A percentile compares a stretch with the other conserved stretches of the same genome.
These are phyloP conservation scores for Caprella mutica DNA, from an alignment of 2,888 invertebrate species.

Conservation along the genomic window DNA sequence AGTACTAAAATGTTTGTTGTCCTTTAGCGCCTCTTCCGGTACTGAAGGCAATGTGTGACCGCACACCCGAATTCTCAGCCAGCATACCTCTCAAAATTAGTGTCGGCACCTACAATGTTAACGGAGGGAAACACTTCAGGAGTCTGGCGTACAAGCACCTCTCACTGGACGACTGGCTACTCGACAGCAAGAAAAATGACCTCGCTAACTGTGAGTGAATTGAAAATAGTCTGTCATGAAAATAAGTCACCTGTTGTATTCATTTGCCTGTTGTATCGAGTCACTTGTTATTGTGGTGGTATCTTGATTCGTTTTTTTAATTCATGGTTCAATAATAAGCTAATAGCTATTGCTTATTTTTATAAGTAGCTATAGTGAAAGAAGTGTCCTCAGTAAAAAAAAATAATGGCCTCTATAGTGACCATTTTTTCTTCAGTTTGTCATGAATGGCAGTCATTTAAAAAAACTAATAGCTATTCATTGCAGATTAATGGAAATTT, in stretches of 20 bases:
- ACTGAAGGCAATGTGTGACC: slow-evolving; percentile 69
- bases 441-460: too few species aligned
- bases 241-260: slow-evolving; percentile 3
- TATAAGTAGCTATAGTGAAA: too few species aligned
- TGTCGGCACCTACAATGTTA: slow-evolving; percentile 97
- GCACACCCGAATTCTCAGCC: slow-evolving; percentile 64
- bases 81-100: slow-evolving; percentile 63
- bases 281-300: neutral
- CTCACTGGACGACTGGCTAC: slow-evolving; percentile 42
- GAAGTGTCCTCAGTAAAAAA: too few species aligned
- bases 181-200: slow-evolving; percentile 38
- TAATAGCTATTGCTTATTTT: too few species aligned
- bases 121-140: slow-evolving; percentile 96
- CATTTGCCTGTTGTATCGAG: neutral
- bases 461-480: too few species aligned
- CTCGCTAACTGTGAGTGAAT: slow-evolving; percentile 44
- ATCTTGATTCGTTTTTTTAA: neutral
- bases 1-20: slow-evolving; percentile 15
- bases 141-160: slow-evolving; percentile 74
- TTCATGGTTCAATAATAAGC: too few species aligned
- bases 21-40: slow-evolving; percentile 62
- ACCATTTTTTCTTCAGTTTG: too few species aligned
- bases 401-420: too few species aligned
- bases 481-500: too few species aligned
- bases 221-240: neutral